These are phyloP conservation scores for Sylvilagus floridanus DNA, from an alignment of 2,797 vertebrate genomes.

Conservation along the genomic window DNA sequence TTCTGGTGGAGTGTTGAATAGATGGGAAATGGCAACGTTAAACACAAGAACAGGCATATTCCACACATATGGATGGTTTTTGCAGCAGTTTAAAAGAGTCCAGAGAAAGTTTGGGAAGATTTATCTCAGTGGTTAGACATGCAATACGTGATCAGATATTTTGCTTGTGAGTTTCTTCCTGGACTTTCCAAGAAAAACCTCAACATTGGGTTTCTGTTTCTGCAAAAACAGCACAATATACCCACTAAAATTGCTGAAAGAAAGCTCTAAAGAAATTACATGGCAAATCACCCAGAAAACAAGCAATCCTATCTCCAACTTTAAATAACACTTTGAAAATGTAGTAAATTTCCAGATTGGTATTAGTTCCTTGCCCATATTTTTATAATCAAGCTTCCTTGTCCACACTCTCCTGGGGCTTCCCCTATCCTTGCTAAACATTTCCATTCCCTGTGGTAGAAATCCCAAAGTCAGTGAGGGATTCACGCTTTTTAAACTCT, in stretches of 20 bases:
- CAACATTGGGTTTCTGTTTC: constrained; percentile 51
- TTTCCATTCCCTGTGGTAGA: not conserved
- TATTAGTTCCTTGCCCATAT: not conserved
- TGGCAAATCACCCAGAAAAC: constrained; percentile 20
- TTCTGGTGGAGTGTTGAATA: not conserved
- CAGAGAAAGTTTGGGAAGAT: not conserved
- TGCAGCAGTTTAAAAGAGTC: constrained; percentile 16
- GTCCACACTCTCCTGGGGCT: not conserved
- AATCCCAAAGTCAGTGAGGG: not conserved
- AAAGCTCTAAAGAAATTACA: constrained; percentile 41
- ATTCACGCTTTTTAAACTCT: constrained; percentile 12
- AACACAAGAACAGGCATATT: not conserved
- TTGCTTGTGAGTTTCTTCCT: constrained; percentile 9
- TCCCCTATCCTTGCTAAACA: not conserved
- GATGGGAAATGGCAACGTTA: not conserved
- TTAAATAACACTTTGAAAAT: constrained; percentile 39
- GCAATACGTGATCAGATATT: not conserved
- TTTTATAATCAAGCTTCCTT: not conserved
- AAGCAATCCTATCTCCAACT: constrained; percentile 22
- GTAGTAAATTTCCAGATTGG: not conserved
- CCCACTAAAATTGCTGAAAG: constrained; percentile 27
- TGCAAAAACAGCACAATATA: not conserved
- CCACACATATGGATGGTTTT: not conserved
- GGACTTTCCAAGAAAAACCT: constrained; percentile 24
- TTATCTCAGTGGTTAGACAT: not conserved